Percentiles rank a stretch among this genome's conserved stretches.
Evolutionary conservation across 1,140 invertebrate genomes (phyloP).

Genomic region (Lycorma delicatula): DNA sequence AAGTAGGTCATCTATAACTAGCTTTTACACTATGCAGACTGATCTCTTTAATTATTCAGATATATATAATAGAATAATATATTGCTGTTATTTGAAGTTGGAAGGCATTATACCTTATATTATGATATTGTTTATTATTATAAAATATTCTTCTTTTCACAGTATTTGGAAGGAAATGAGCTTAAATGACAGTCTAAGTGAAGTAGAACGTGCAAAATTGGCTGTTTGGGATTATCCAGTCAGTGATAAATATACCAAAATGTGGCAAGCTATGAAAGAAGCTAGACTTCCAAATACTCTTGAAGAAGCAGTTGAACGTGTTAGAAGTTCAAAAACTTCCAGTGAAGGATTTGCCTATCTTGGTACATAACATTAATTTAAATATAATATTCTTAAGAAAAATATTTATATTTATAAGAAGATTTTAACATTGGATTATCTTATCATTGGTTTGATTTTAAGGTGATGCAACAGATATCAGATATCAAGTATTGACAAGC

Average conservation of each 20-base stretch:
- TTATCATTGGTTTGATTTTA: slow-evolving; percentile 9
- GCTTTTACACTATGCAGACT: no score
- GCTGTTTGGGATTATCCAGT: slow-evolving; percentile 99
- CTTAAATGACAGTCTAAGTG: slow-evolving; percentile 81
- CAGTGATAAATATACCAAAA: slow-evolving; percentile 96
- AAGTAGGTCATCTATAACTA: no score
- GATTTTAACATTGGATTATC: neutral
- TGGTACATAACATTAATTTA: slow-evolving; percentile 40
- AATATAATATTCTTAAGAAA: neutral
- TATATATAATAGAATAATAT: no score
- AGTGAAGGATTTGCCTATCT: slow-evolving; percentile 89
- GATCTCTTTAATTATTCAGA: no score
- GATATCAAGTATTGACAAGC: slow-evolving; percentile 75
- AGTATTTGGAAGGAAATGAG: slow-evolving; percentile 99
- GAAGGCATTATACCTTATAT: slow-evolving; percentile 3
- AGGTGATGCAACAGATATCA: slow-evolving; percentile 88
- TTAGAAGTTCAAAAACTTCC: slow-evolving; percentile 60
- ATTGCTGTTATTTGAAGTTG: no score
- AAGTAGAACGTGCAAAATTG: slow-evolving; percentile 81
- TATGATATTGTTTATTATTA: no score
- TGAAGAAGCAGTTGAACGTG: slow-evolving; percentile 69
- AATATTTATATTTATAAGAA: neutral
- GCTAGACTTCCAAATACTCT: slow-evolving; percentile 66
- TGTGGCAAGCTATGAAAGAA: slow-evolving; percentile 96
- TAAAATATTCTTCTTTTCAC: no score